Evolutionary conservation across 2,113 vertebrate genomes (phyloP).

Genomic region (Leucosticte australis): DNA sequence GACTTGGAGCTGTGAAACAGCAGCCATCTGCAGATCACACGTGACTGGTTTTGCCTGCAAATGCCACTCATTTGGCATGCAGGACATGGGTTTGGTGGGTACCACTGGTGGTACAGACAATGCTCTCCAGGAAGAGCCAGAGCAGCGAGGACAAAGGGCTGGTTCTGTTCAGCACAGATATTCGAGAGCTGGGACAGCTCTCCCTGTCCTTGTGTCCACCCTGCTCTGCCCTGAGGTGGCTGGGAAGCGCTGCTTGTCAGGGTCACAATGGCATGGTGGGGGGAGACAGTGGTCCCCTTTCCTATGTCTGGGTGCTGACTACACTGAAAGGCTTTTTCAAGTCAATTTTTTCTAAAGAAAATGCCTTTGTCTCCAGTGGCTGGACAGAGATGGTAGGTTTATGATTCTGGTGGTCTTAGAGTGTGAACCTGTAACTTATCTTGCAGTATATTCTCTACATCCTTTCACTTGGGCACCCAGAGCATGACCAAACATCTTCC

Average conservation of each 20-base stretch:
- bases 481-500: neutral
- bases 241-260: accelerated
- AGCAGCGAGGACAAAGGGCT: neutral
- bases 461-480: neutral
- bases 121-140: neutral
- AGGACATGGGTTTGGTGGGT: neutral
- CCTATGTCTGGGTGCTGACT: neutral
- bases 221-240: neutral
- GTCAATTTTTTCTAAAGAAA: neutral
- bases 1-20: neutral
- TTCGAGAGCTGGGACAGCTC: neutral
- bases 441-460: neutral
- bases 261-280: accelerated
- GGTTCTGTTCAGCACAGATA: neutral
- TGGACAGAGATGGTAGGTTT: neutral
- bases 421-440: neutral
- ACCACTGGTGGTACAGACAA: neutral
- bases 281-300: neutral
- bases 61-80: accelerated
- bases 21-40: accelerated
- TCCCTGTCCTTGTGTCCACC: accelerated
- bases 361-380: neutral
- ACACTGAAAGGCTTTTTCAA: neutral
- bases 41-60: neutral
- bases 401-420: neutral